Conservation (phyloP, 2,888 invertebrate species). For the Acronicta alni region DNA sequence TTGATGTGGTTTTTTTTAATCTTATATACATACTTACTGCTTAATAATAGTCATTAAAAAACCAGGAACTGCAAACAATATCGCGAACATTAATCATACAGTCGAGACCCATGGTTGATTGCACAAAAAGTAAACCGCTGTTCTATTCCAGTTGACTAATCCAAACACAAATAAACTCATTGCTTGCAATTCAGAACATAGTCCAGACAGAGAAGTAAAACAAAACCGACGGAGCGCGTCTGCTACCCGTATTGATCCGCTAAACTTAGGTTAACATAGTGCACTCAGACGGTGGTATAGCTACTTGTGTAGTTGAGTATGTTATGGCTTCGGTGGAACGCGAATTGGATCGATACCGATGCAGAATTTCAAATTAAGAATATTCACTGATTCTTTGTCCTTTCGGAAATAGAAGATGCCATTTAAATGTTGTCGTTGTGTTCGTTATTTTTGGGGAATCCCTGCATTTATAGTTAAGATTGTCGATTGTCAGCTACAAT, state of each 20-base stretch:
- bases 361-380: conserved; percentile 29
- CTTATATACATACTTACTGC: too few species aligned
- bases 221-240: conserved; percentile 52
- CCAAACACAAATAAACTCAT: conserved; percentile 50
- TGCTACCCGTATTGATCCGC: conserved; percentile 57
- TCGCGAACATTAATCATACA: conserved; percentile 1
- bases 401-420: conserved; percentile 12
- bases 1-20: too few species aligned
- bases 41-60: neutral
- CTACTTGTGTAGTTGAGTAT: conserved; percentile 6
- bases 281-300: conserved; percentile 47
- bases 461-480: too few species aligned
- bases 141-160: conserved; percentile 32
- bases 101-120: conserved; percentile 4
- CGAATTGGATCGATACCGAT: conserved; percentile 29
- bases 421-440: neutral
- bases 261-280: conserved; percentile 47
- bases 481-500: too few species aligned
- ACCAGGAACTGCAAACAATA: conserved; percentile 2
- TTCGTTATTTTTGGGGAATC: too few species aligned
- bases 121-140: conserved; percentile 21
- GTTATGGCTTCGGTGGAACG: conserved; percentile 18
- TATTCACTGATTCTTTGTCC: conserved; percentile 2
- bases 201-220: conserved; percentile 54
- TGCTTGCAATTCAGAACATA: conserved; percentile 47